phyloP scores from a whole-genome alignment of 2,797 vertebrate species.

The Acanthopagrus latus region DNA sequence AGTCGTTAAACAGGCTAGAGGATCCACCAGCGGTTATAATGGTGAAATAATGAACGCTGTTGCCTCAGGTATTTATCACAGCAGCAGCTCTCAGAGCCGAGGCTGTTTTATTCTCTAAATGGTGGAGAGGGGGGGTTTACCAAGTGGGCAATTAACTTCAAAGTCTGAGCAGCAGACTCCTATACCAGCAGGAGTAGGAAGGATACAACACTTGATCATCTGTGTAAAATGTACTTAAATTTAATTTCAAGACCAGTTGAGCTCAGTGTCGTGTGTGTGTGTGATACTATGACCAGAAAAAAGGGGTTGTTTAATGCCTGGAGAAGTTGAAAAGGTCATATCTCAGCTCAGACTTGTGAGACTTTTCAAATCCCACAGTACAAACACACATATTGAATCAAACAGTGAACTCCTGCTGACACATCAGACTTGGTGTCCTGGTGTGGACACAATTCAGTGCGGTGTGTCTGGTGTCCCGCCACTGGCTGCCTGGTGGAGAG shows the following conservation, averaged over 20 bases:
- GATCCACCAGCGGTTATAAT: constrained; percentile 74
- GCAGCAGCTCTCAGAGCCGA: constrained; percentile 42
- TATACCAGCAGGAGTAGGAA: constrained; percentile 22
- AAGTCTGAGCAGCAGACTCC: constrained; percentile 19
- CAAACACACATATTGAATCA: constrained; percentile 34
- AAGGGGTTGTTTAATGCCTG: neutral
- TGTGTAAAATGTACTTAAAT: neutral
- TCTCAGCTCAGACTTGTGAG: neutral
- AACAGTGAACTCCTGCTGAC: constrained; percentile 72
- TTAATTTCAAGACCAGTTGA: constrained; percentile 9
- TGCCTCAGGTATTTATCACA: constrained; percentile 77
- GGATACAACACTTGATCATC: constrained; percentile 30
- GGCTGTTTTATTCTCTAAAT: constrained; percentile 59
- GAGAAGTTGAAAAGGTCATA: neutral
- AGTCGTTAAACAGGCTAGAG: constrained; percentile 74
- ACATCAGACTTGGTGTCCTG: constrained; percentile 54
- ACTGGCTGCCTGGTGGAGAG: constrained; percentile 70
- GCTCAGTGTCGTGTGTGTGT: neutral
- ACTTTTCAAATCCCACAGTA: constrained; percentile 22
- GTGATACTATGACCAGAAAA: neutral
- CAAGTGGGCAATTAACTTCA: constrained; percentile 71
- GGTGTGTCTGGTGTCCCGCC: constrained; percentile 75
- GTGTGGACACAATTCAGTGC: constrained; percentile 57
- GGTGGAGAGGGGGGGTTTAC: constrained; percentile 39
- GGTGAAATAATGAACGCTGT: constrained; percentile 73